Evolutionary conservation across 2,113 vertebrate species (phyloP), one percentile per base, ranked within the genome.

Genomic region (Etheostoma cragini): DNA sequence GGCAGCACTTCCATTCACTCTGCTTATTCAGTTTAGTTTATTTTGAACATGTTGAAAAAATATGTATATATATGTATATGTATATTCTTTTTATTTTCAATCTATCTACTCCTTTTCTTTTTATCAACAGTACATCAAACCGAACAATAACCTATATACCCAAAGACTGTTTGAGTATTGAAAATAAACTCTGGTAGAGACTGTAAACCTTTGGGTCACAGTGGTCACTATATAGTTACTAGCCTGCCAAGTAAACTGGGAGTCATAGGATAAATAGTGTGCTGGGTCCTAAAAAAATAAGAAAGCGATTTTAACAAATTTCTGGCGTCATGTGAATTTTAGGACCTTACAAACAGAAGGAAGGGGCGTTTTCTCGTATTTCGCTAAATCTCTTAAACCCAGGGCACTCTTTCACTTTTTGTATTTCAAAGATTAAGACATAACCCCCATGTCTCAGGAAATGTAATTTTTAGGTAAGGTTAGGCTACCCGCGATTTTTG

Each of bases 241-340:
- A 54, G 21, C 24, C 11, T 11, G 2, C 45, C 1, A 38, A 38
- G 49, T 76, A 5, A 74, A 63, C 58, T 65, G 26, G 57, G 72
- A 67, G 22, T 3, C 63, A 45, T 8, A 1, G 68, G 35, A 21
- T 35, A 58, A 42, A 76, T 35, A 49, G n/a, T 4, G 24, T 24
- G 57, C 24, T 65, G 13, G 16, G 8, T 22, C 50, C 42, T 58
- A 6, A 42, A 65, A 57, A 4, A 42, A 65, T 38, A 15, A 42
- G 64, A 53, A 64, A 62, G 5, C 24, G 3, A 53, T 61, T 61
- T 26, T 5, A 22, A 60, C 38, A 16, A 0, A 58, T 22, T 26
- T 72, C 11, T 68, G 45, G 33, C 3, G 0, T 86, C 66, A 17
- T 78, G 83, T 57, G 80, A 86, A 72, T 78, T 30, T 46, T 2